phyloP scores from a whole-genome alignment of 2,888 invertebrate genomes.

The Andrena flavipes region DNA sequence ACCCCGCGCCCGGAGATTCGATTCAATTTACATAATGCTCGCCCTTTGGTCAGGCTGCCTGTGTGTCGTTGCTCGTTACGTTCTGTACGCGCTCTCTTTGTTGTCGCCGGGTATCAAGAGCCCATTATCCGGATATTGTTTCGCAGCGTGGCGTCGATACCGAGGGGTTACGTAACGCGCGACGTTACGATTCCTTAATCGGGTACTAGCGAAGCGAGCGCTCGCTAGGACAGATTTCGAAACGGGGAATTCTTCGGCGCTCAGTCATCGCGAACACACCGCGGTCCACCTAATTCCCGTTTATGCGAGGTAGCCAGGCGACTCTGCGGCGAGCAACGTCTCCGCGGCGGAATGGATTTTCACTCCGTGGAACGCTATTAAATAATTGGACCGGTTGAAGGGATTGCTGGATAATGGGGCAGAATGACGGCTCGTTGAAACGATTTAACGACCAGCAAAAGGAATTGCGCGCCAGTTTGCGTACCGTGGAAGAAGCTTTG shows the following conservation, averaged over 20 bases:
- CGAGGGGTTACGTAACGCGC: slow-evolving; percentile 33
- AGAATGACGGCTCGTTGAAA: slow-evolving; percentile 23
- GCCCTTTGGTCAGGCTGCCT: background rate
- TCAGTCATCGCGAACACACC: background rate
- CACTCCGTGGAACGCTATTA: background rate
- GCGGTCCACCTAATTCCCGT: background rate
- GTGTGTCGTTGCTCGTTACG: background rate
- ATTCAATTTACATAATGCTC: background rate
- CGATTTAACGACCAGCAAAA: slow-evolving; percentile 1
- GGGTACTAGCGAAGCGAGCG: slow-evolving; percentile 7
- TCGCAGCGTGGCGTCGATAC: slow-evolving; percentile 37
- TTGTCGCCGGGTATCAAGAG: slow-evolving; percentile 6
- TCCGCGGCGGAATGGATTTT: slow-evolving; percentile 5
- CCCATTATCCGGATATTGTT: slow-evolving; percentile 39
- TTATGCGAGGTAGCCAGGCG: background rate
- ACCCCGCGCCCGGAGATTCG: background rate
- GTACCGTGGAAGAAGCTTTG: slow-evolving; percentile 1
- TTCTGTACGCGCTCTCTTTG: background rate
- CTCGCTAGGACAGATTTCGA: slow-evolving; percentile 12
- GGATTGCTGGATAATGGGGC: slow-evolving; percentile 13
- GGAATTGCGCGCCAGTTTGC: slow-evolving; percentile 6
- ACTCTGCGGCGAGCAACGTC: background rate
- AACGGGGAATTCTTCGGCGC: slow-evolving; percentile 15
- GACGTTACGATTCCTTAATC: slow-evolving; percentile 37
- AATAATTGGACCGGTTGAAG: slow-evolving; percentile 7